Evolutionary conservation across 37 sponge, comb jelly and placozoan genomes (phyloP), one percentile per base, ranked within the genome.

Genomic region (Theonella swinhoei): DNA sequence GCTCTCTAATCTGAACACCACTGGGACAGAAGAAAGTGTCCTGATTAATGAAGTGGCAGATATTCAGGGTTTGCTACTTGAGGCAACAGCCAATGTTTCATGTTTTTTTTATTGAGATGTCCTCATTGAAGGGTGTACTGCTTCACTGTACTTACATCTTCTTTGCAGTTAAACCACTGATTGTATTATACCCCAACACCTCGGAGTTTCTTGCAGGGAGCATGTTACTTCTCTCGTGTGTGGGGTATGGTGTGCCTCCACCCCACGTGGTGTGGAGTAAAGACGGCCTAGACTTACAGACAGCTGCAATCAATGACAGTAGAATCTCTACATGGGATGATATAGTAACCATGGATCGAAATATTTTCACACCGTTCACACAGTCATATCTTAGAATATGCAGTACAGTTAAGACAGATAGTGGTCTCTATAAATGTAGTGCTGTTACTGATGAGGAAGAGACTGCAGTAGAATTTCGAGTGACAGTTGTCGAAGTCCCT

Each of bases 201-300:
- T 14, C 47, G 3, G 36, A 54, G 7, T 20, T 14, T 20, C 25
- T 76, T 28, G 58, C 23, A 7, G 58, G 72, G 14, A 29, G 23
- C 29, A 43, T 62, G 40, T 28, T 73, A 9, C 19, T 23, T 8
- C 60, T 82, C 25, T 42, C 35, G 24, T 82, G 83, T 29, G 23
- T 29, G 3, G 74, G 61, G 5, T 42, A 32, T 60, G 83, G 83
- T 72, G 23, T 62, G 5, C 83, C 83, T 9, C 3, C 26, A 4
- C 83, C 74, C 22, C 8, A 38, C 1, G 0, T 82, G 25, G 60
- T n/a, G 5, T 78, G 78, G 78, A 14, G 0, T n/a, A 78, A 26
- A 35, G 40, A 78, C 26, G 62, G 62, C 24, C 35, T 29, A 0
- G 25, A 39, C 24, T 4, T 54, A 1, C 24, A 26, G n/a, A 19